phyloP scores from a whole-genome alignment of 1,140 invertebrate genomes.

The Fopius arisanus region DNA sequence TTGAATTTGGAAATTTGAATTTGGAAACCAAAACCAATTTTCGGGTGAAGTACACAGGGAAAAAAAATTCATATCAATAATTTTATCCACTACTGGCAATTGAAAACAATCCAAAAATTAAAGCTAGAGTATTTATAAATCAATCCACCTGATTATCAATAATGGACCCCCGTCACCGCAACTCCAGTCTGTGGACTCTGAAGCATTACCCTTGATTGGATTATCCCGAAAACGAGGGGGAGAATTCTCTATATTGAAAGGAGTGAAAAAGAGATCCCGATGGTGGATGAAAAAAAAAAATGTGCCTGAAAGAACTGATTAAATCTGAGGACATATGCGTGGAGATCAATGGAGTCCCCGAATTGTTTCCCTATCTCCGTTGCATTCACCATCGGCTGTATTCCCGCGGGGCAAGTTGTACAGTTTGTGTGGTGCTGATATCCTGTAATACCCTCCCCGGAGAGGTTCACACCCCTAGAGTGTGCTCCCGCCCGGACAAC shows the following conservation, averaged over 20 bases:
- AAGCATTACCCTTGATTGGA: constrained; percentile 57
- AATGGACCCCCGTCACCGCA: constrained; percentile 36
- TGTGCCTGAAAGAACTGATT: constrained; percentile 62
- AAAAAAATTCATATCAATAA: no score
- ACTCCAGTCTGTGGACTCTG: constrained; percentile 51
- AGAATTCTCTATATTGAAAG: background rate
- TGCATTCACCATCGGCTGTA: background rate
- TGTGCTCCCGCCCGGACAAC: constrained; percentile 23
- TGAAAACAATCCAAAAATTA: constrained; percentile 43
- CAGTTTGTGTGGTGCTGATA: constrained; percentile 62
- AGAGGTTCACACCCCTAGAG: constrained; percentile 42
- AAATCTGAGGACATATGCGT: constrained; percentile 65
- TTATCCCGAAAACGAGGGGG: constrained; percentile 42
- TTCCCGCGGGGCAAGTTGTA: constrained; percentile 46
- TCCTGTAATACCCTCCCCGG: constrained; percentile 59
- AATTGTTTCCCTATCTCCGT: constrained; percentile 14
- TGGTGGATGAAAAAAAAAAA: constrained; percentile 49
- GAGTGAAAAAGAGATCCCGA: constrained; percentile 1
- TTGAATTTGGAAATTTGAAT: no score
- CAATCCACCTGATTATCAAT: constrained; percentile 53
- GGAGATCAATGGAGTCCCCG: constrained; percentile 49
- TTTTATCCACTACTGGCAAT: no score
- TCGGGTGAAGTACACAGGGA: no score
- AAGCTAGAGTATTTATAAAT: no score
- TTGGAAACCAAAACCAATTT: no score